Evolutionary conservation across 2,888 invertebrate genomes (phyloP).

Genomic region (Noctua janthe): DNA sequence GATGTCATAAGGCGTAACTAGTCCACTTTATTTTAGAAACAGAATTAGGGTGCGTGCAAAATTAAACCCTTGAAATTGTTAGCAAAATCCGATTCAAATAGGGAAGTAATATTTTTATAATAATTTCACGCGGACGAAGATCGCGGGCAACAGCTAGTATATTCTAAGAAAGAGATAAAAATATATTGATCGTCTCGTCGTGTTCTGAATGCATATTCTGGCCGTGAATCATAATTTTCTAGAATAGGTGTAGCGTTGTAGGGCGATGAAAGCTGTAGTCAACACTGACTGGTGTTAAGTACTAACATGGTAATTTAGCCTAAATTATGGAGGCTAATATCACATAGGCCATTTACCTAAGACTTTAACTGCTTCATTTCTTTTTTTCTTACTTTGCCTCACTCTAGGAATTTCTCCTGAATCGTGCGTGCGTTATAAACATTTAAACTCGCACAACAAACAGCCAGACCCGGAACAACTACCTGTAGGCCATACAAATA

Average conservation of each 20-base stretch:
- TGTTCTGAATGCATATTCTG: conserved; percentile 33
- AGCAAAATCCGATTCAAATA: no score
- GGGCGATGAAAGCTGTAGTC: conserved; percentile 46
- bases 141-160: no score
- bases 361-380: background rate
- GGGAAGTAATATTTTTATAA: no score
- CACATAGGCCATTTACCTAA: background rate
- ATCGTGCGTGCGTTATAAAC: background rate
- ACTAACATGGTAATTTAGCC: background rate
- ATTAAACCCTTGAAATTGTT: no score
- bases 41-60: no score
- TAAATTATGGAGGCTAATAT: background rate
- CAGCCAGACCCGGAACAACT: no score
- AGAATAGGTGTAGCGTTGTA: conserved; percentile 35
- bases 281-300: conserved; percentile 17
- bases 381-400: background rate
- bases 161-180: background rate
- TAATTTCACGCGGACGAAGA: no score
- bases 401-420: background rate
- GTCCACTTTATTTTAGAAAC: no score
- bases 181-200: background rate
- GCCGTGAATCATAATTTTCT: conserved; percentile 39
- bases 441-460: background rate
- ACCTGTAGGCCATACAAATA: no score
- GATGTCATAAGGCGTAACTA: no score